A percentile compares a stretch with the other conserved stretches of the same genome.
Evolutionary conservation across 2,888 invertebrate species (phyloP).

Genomic region (Noctua comes): DNA sequence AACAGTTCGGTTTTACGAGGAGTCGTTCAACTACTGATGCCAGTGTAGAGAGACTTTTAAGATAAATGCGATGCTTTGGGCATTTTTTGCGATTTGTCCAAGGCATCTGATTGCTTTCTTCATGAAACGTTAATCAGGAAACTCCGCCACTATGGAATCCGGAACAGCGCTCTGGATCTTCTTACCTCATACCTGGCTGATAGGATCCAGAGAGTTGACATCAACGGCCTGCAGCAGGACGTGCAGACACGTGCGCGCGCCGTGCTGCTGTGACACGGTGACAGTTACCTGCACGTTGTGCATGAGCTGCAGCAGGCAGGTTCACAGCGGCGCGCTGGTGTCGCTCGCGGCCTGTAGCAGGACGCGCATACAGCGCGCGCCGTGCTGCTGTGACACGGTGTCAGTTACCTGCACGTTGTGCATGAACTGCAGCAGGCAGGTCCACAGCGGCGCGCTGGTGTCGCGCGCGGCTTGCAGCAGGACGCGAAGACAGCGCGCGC

Average conservation of each 20-base stretch:
- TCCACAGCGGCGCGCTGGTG: slow-evolving; percentile 7
- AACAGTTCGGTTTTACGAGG: too few relatives aligned
- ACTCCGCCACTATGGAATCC: too few relatives aligned
- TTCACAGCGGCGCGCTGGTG: slow-evolving; percentile 4
- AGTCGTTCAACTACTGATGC: too few relatives aligned
- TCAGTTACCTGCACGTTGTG: slow-evolving; percentile 17
- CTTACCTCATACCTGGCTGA: too few relatives aligned
- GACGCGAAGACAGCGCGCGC: slow-evolving; percentile 86
- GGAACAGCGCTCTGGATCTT: too few relatives aligned
- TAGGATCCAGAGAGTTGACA: too few relatives aligned
- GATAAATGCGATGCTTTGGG: too few relatives aligned
- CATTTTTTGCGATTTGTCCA: too few relatives aligned
- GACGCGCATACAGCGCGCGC: slow-evolving; percentile 85
- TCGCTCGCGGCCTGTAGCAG: slow-evolving; percentile 17
- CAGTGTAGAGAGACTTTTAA: too few relatives aligned
- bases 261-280: slow-evolving; percentile 79
- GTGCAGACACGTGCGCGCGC: slow-evolving; percentile 88
- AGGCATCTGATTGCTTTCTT: too few relatives aligned
- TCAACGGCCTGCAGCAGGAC: slow-evolving; percentile 8
- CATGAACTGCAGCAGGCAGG: slow-evolving; percentile 43
- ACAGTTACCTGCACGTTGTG: slow-evolving; percentile 14
- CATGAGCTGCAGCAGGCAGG: slow-evolving; percentile 33
- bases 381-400: slow-evolving; percentile 77
- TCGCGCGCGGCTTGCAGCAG: slow-evolving; percentile 21
- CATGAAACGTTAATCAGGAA: too few relatives aligned